These are phyloP conservation scores for Ips typographus DNA, from an alignment of 1,140 invertebrate genomes.

Conservation along the genomic window DNA sequence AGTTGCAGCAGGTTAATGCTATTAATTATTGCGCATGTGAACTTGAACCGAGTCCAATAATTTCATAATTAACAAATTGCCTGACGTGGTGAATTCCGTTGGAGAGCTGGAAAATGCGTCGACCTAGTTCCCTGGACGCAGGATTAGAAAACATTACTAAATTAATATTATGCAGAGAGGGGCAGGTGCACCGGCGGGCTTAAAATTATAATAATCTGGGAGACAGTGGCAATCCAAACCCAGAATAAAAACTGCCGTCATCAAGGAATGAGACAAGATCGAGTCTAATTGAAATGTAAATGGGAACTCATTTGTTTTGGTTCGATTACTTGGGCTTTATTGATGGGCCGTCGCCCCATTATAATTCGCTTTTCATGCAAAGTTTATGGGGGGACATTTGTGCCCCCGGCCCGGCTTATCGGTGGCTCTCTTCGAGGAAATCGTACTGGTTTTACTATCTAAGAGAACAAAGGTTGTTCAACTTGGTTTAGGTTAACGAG, in stretches of 20 bases:
- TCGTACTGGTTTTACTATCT: not conserved
- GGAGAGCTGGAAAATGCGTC: too few relatives aligned
- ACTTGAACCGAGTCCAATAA: conserved; percentile 30
- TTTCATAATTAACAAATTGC: conserved; percentile 30
- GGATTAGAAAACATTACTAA: too few relatives aligned
- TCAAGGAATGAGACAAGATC: conserved; percentile 29
- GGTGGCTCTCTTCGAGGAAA: not conserved
- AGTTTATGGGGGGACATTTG: conserved; percentile 31
- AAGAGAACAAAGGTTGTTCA: conserved; percentile 6
- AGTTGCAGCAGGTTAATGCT: conserved; percentile 18
- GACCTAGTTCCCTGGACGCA: too few relatives aligned
- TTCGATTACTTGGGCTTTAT: conserved; percentile 36
- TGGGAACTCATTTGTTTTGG: conserved; percentile 36
- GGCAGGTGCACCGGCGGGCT: too few relatives aligned
- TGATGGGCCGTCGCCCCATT: conserved; percentile 29
- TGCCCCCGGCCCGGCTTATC: conserved; percentile 13
- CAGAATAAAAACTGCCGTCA: conserved; percentile 20
- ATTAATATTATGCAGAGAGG: too few relatives aligned
- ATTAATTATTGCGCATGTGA: conserved; percentile 25
- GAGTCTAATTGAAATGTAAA: conserved; percentile 38
- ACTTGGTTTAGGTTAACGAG: not conserved
- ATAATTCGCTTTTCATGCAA: conserved; percentile 37
- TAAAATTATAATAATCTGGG: too few relatives aligned
- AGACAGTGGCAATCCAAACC: conserved; percentile 13
- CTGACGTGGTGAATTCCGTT: not conserved